phyloP scores from a whole-genome alignment of 1,140 invertebrate genomes.

The Diorhabda elongata region DNA sequence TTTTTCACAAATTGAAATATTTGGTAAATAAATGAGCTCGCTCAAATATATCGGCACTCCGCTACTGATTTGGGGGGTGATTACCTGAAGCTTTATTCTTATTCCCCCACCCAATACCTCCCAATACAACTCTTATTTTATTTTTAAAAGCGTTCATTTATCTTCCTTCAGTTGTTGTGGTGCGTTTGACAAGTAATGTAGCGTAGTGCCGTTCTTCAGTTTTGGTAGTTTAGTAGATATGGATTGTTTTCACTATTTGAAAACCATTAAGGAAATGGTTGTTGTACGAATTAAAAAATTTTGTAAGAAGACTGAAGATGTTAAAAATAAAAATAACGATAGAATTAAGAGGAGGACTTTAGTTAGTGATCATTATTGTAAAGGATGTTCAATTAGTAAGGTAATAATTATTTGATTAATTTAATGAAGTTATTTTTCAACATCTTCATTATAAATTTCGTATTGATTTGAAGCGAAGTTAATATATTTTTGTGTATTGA shows the following conservation, averaged over 20 bases:
- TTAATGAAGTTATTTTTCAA: no score
- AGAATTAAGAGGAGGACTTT: no score
- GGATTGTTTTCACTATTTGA: background rate
- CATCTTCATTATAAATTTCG: no score
- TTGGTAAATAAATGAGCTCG: background rate
- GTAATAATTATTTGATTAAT: no score
- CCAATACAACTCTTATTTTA: background rate
- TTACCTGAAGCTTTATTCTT: background rate
- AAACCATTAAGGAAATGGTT: background rate
- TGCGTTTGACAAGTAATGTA: background rate
- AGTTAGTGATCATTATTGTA: no score
- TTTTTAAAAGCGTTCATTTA: constrained; percentile 1
- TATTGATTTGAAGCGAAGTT: no score
- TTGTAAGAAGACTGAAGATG: no score
- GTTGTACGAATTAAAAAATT: background rate
- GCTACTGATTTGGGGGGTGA: background rate
- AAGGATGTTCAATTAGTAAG: no score
- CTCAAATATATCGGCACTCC: background rate
- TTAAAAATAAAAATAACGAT: no score
- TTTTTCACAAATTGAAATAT: background rate
- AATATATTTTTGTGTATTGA: no score
- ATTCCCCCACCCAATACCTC: background rate
- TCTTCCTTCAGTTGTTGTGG: background rate
- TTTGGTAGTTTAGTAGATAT: background rate
- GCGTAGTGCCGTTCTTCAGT: background rate